phyloP scores from a whole-genome alignment of 2,888 invertebrate genomes.

The Polydrusus tereticollis region DNA sequence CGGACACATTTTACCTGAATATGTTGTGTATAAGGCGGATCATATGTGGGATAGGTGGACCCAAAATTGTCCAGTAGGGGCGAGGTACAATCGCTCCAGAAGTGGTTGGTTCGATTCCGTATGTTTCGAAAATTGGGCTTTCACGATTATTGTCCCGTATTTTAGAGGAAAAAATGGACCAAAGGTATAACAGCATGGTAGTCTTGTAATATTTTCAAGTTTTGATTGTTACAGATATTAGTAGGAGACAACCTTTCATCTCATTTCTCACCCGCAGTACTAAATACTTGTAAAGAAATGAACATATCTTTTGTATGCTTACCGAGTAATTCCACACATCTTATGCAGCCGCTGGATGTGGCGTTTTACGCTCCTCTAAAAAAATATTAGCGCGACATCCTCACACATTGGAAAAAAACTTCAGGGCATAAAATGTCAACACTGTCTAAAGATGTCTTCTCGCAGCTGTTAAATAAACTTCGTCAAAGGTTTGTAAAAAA shows the following conservation, averaged over 20 bases:
- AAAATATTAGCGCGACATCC: conserved; percentile 46
- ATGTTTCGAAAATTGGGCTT: conserved; percentile 60
- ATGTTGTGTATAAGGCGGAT: too few relatives aligned
- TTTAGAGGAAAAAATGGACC: conserved; percentile 4
- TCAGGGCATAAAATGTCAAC: conserved; percentile 29
- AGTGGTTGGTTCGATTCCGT: conserved; percentile 62
- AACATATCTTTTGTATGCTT: conserved; percentile 57
- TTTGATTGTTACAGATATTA: too few relatives aligned
- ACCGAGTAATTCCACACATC: conserved; percentile 60
- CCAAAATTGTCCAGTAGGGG: conserved; percentile 60
- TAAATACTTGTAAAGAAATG: too few relatives aligned
- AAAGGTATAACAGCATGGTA: too few relatives aligned
- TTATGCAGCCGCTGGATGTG: conserved; percentile 62
- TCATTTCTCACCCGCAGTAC: too few relatives aligned
- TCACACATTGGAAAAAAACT: conserved; percentile 26
- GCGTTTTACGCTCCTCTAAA: conserved; percentile 60
- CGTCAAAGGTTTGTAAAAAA: not conserved
- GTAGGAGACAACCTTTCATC: too few relatives aligned
- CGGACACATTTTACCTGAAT: conserved; percentile 62
- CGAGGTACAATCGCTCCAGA: conserved; percentile 60
- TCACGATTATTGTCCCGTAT: conserved; percentile 39
- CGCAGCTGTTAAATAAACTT: conserved; percentile 14
- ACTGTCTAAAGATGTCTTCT: conserved; percentile 34
- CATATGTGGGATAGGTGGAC: conserved; percentile 64
- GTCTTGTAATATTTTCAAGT: too few relatives aligned